A percentile compares a stretch with the other conserved stretches of the same genome.
Evolutionary conservation across 2,113 vertebrate species (phyloP).

Genomic region (Alces alces): DNA sequence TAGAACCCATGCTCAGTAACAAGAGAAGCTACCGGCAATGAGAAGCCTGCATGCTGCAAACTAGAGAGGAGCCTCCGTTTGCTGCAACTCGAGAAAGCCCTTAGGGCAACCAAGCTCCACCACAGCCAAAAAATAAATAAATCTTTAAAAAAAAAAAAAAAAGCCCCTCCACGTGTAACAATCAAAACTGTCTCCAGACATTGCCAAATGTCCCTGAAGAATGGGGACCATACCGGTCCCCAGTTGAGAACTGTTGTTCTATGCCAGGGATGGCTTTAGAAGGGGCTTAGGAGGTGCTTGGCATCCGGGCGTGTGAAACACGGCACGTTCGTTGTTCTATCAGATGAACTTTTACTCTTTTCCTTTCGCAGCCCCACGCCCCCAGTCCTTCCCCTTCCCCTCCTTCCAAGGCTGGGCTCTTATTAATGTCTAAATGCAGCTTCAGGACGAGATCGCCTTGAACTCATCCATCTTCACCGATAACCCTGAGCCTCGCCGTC

Average conservation of each 20-base stretch:
- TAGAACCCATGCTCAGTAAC: not conserved
- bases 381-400: fast-evolving
- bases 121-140: not conserved
- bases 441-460: conserved; percentile 47
- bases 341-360: not conserved
- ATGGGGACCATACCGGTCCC: not conserved
- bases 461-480: not conserved
- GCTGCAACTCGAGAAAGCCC: not conserved
- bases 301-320: fast-evolving
- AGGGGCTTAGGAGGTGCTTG: not conserved
- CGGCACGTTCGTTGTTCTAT: not conserved
- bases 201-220: too few species aligned
- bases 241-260: not conserved
- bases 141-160: not conserved
- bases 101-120: not conserved
- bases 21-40: not conserved
- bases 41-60: not conserved
- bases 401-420: conserved; percentile 5
- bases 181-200: not conserved
- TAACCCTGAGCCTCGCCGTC: conserved; percentile 48
- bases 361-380: not conserved
- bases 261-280: not conserved
- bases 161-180: fast-evolving
- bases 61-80: not conserved
- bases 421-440: not conserved